Base-by-base conservation (phyloP, 2,888 invertebrate species). In the Ferdinandea cuprea region DNA sequence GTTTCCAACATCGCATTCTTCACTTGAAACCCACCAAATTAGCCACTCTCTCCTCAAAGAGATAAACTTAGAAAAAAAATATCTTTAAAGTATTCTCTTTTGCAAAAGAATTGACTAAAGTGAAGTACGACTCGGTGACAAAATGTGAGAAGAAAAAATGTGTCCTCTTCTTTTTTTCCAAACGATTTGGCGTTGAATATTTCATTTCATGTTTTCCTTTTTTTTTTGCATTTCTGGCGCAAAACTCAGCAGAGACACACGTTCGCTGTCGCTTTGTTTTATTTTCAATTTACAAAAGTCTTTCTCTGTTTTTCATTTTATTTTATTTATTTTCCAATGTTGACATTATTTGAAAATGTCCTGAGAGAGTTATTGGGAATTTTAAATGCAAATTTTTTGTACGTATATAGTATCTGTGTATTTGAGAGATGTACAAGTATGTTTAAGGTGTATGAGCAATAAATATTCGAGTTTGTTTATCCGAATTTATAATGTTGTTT, bases 141-240 rank as follows among this genome's bases (percentile, higher is more conserved):
- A n/a, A n/a, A 35, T 35, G 21, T 56, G 52, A 11, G n/a, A 17
- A 13, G 37, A 30, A 58, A n/a, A n/a, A n/a, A n/a, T n/a, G n/a
- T n/a, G n/a, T n/a, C n/a, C 15, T 56, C 59, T 21, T 28, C 15
- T 50, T 50, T 11, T 21, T 66, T 77, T 81, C 71, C 65, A 66
- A 71, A 52, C 71, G 66, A 81, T 81, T 81, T 77, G 65, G 56
- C 58, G 46, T 66, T 77, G 77, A 81, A 77, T 81, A 77, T 81
- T 77, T 76, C 52, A 77, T 77, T 66, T 28, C 58, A 32, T 28
- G 37, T 46, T 56, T 15, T n/a, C n/a, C 9, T 48, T 30, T 40
- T 59, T 21, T 30, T 13, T 17, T 15, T n/a, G n/a, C n/a, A 25
- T 9, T 15, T 11, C 6, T 3, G n/a, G n/a, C 9, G 3, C 3